These are phyloP conservation scores for Arbacia lixula DNA, from an alignment of 53 echinoderm and acorn worm species.

Conservation along the genomic window DNA sequence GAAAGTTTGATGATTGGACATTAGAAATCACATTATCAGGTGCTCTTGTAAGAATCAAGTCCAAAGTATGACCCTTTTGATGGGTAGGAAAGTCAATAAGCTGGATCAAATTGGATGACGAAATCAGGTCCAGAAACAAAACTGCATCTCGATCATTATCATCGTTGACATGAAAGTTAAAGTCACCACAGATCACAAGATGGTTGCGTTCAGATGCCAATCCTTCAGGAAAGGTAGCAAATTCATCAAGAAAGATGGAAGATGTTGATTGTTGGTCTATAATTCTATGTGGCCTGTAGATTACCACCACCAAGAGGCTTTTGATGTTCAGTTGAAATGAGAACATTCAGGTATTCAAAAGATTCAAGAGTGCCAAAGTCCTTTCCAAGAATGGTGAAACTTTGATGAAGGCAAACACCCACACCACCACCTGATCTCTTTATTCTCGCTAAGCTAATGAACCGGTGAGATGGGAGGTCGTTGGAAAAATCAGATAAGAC, in stretches of 20 bases:
- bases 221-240: slow-evolving; percentile 44
- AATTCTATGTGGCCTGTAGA: slow-evolving; percentile 43
- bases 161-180: slow-evolving; percentile 64
- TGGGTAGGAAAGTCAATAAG: slow-evolving; percentile 41
- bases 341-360: slow-evolving; percentile 34
- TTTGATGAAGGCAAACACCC: neutral
- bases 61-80: slow-evolving; percentile 56
- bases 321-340: neutral
- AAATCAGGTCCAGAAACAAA: slow-evolving; percentile 26
- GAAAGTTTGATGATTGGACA: neutral
- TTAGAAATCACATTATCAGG: slow-evolving; percentile 9
- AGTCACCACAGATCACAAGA: slow-evolving; percentile 48
- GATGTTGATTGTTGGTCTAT: neutral
- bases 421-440: slow-evolving; percentile 47
- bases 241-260: slow-evolving; percentile 45
- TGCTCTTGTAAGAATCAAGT: slow-evolving; percentile 31
- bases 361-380: slow-evolving; percentile 7
- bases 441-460: slow-evolving; percentile 6
- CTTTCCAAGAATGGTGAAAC: neutral
- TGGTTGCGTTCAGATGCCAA: slow-evolving; percentile 12
- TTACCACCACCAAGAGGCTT: slow-evolving; percentile 37
- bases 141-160: neutral
- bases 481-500: slow-evolving; percentile 14
- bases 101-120: slow-evolving; percentile 29
- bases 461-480: slow-evolving; percentile 8